phyloP scores from a whole-genome alignment of 1,140 invertebrate genomes.

The Cyclina sinensis region DNA sequence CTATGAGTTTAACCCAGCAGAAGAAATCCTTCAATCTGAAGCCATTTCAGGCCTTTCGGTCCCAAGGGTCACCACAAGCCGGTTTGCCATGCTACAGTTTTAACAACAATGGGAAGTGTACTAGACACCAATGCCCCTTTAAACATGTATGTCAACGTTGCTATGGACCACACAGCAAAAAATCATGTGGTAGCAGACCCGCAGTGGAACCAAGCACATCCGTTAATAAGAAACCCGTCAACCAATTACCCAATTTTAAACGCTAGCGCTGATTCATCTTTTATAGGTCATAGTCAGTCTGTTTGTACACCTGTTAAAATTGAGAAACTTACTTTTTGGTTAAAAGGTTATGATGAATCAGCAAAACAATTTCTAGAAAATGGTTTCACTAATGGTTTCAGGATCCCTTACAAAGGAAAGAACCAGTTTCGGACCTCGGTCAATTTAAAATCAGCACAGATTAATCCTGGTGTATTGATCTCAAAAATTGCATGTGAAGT shows the following conservation, averaged over 20 bases:
- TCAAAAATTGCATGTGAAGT: not conserved
- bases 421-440: too few species aligned
- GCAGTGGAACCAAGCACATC: not conserved
- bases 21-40: conserved; percentile 8
- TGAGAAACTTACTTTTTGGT: not conserved
- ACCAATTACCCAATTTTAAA: too few species aligned
- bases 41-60: not conserved
- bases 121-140: not conserved
- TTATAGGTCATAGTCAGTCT: not conserved
- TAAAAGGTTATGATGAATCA: conserved; percentile 1
- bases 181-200: not conserved
- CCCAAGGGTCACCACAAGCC: not conserved
- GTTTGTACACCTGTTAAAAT: conserved; percentile 12
- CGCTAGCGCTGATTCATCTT: too few species aligned
- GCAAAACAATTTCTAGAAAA: not conserved
- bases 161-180: not conserved
- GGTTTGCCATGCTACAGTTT: not conserved
- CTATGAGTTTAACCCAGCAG: not conserved
- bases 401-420: too few species aligned
- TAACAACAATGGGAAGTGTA: not conserved
- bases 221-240: too few species aligned
- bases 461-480: not conserved
- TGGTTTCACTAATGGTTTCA: not conserved
- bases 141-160: not conserved
- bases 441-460: not conserved